Evolutionary conservation across 2,113 vertebrate species (phyloP).

Genomic region (Falcunculus frontatus): DNA sequence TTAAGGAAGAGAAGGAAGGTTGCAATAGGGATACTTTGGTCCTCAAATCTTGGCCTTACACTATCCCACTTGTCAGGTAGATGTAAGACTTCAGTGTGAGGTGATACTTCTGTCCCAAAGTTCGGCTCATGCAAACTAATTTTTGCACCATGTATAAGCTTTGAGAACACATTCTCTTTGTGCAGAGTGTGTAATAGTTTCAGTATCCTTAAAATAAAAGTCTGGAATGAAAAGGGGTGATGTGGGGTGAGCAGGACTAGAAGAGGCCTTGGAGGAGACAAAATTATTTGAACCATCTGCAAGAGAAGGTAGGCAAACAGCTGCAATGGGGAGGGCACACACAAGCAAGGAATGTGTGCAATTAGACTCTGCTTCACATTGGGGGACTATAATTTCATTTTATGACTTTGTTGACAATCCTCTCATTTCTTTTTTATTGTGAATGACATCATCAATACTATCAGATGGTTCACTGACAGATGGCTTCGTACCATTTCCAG

Average conservation of each 20-base stretch:
- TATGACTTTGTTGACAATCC: not conserved
- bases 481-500: not conserved
- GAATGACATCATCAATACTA: not conserved
- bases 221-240: not conserved
- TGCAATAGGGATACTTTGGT: not conserved
- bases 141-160: not conserved
- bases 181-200: not conserved
- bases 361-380: not conserved
- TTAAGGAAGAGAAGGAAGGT: not conserved
- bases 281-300: not conserved
- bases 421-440: constrained; percentile 8
- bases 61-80: not conserved
- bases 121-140: not conserved
- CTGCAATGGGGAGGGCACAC: not conserved
- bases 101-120: not conserved
- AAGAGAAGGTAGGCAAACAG: not conserved
- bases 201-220: not conserved
- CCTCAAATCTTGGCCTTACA: not conserved
- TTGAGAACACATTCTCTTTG: not conserved
- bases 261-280: not conserved
- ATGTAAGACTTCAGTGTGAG: not conserved
- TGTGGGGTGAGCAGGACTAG: not conserved
- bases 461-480: not conserved
- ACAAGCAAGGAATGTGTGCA: not conserved
- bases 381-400: not conserved